A percentile compares a stretch with the other conserved stretches of the same genome.
Evolutionary conservation across 2,113 vertebrate species (phyloP).

Genomic region (Sigmodon hispidus): DNA sequence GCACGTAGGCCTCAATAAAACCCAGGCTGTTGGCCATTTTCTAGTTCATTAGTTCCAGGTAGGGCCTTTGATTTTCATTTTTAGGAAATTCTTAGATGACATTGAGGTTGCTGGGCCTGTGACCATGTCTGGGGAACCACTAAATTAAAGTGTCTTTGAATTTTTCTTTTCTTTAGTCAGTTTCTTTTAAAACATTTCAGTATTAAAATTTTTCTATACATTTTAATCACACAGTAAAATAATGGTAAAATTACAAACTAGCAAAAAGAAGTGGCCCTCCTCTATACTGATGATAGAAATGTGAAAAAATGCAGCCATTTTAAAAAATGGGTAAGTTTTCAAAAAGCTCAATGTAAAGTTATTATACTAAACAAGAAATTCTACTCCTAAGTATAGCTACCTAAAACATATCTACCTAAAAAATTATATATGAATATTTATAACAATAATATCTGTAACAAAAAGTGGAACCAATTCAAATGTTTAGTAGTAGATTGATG

Average conservation of each 20-base stretch:
- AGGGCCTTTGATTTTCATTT: background rate
- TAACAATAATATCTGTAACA: slow-evolving; percentile 19
- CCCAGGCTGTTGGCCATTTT: background rate
- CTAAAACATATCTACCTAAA: slow-evolving; percentile 33
- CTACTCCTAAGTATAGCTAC: background rate
- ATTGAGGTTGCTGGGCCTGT: background rate
- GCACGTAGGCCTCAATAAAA: background rate
- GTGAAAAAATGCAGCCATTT: background rate
- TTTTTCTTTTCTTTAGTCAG: background rate
- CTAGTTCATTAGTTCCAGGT: slow-evolving; percentile 14
- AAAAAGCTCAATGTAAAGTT: slow-evolving; percentile 48
- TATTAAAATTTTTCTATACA: slow-evolving; percentile 10
- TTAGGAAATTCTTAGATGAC: background rate
- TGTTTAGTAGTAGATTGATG: background rate
- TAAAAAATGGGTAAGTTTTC: slow-evolving; percentile 39
- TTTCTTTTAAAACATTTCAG: background rate
- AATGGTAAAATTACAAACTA: slow-evolving; percentile 43
- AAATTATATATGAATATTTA: background rate
- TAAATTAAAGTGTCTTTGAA: slow-evolving; percentile 7
- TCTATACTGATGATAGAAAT: background rate
- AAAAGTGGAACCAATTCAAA: background rate
- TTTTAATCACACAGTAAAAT: slow-evolving; percentile 6
- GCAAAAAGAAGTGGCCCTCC: slow-evolving; percentile 34
- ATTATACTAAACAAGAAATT: background rate
- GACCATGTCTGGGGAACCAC: slow-evolving; percentile 38